phyloP scores from a whole-genome alignment of 1,140 invertebrate genomes.

The Philotrypesis tridentata region DNA sequence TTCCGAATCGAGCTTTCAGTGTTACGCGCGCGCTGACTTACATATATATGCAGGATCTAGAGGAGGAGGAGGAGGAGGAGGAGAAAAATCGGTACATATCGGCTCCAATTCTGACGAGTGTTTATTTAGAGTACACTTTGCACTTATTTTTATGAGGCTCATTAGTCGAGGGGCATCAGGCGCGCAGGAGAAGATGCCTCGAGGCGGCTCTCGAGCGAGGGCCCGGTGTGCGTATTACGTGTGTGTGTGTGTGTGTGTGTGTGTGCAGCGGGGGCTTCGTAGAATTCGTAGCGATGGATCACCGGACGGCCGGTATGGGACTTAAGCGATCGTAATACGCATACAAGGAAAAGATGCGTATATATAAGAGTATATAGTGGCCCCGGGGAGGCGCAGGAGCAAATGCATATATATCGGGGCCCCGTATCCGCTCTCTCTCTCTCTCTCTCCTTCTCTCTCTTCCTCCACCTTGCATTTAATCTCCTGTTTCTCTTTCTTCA shows the following conservation, averaged over 20 bases:
- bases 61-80: neutral
- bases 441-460: constrained; percentile 47
- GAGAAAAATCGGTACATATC: constrained; percentile 9
- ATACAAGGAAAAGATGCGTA: constrained; percentile 54
- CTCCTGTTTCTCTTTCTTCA: constrained; percentile 34
- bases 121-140: constrained; percentile 47
- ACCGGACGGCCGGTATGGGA: constrained; percentile 66
- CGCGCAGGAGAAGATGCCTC: constrained; percentile 50
- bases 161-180: constrained; percentile 59
- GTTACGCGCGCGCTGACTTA: neutral
- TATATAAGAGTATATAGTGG: constrained; percentile 56
- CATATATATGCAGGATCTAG: neutral
- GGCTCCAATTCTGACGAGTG: constrained; percentile 27
- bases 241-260: too few species aligned
- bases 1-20: neutral
- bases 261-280: constrained; percentile 56
- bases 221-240: too few species aligned
- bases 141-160: constrained; percentile 53
- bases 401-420: constrained; percentile 49
- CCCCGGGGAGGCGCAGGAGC: constrained; percentile 57
- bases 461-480: constrained; percentile 41
- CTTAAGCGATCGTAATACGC: constrained; percentile 71
- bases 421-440: constrained; percentile 48
- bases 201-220: constrained; percentile 55
- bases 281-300: constrained; percentile 69